phyloP scores from a whole-genome alignment of 2,113 vertebrate species.

The Grus americana region DNA sequence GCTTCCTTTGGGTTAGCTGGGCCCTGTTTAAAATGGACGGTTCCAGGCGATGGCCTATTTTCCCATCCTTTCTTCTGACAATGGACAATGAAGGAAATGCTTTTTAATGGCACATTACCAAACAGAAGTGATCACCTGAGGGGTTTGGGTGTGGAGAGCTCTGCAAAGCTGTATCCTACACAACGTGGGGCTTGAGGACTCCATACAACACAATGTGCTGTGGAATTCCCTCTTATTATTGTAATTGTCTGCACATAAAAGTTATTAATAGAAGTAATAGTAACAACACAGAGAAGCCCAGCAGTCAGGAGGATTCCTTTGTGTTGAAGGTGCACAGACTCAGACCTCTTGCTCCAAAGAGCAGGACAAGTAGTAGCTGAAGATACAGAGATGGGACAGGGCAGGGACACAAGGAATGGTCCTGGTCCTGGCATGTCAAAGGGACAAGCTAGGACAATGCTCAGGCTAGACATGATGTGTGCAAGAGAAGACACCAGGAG shows the following conservation, averaged over 20 bases:
- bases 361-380: not conserved
- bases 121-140: not conserved
- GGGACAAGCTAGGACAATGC: not conserved
- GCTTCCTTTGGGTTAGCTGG: constrained; percentile 2
- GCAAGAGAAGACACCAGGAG: not conserved
- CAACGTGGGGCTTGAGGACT: not conserved
- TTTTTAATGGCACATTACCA: not conserved
- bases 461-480: not conserved
- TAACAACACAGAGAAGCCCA: not conserved
- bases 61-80: constrained; percentile 18
- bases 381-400: not conserved
- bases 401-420: not conserved
- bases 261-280: not conserved
- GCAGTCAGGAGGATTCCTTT: not conserved
- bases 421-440: not conserved
- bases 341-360: not conserved
- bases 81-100: not conserved
- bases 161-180: not conserved
- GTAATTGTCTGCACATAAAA: not conserved
- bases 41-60: not conserved
- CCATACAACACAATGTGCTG: not conserved
- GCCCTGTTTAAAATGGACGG: not conserved
- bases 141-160: not conserved
- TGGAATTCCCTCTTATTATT: not conserved
- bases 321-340: not conserved